These are phyloP conservation scores for Epistrophella euchroma DNA, from an alignment of 2,888 invertebrate species.

Conservation along the genomic window DNA sequence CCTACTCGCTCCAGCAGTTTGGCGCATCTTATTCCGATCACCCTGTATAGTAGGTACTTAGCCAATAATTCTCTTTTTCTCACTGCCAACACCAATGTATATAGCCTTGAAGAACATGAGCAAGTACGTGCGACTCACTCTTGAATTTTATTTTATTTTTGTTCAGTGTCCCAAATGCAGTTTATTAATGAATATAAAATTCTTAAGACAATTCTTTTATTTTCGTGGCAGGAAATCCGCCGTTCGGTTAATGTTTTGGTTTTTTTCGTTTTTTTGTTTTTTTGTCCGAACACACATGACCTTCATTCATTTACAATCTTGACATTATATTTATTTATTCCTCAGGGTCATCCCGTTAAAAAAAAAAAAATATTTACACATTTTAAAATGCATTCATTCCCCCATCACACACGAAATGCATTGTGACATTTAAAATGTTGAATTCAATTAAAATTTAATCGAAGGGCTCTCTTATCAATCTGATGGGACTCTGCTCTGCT, in stretches of 20 bases:
- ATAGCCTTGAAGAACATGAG: neutral
- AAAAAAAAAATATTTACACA: constrained; percentile 9
- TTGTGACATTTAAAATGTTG: constrained; percentile 20
- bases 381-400: constrained; percentile 15
- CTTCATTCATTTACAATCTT: constrained; percentile 40
- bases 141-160: neutral
- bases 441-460: constrained; percentile 63
- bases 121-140: neutral
- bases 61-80: no score
- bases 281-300: constrained; percentile 20
- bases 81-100: no score
- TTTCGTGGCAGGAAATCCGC: constrained; percentile 55
- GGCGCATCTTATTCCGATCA: no score
- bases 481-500: constrained; percentile 26
- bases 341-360: constrained; percentile 32
- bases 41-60: no score
- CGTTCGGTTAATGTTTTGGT: constrained; percentile 25
- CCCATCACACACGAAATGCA: neutral
- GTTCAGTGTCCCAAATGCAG: neutral
- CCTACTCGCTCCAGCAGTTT: no score
- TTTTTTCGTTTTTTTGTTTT: constrained; percentile 1
- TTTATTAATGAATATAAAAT: neutral
- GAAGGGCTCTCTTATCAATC: constrained; percentile 62
- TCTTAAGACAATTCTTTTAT: neutral
- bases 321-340: constrained; percentile 32